phyloP scores from a whole-genome alignment of 2,888 invertebrate species.

The Drosophila atripex region DNA sequence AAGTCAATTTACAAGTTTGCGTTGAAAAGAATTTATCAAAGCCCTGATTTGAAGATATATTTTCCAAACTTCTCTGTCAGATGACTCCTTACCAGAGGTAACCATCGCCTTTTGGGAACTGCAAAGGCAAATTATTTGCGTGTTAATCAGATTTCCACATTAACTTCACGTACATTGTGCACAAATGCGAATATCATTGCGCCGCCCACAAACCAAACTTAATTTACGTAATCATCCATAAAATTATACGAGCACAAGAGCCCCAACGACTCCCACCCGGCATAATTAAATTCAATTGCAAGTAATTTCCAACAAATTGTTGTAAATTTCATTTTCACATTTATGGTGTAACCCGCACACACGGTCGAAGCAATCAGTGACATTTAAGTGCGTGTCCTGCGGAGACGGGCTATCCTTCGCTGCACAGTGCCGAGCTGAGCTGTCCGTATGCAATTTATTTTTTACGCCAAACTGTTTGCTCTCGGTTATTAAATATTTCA shows the following conservation, averaged over 20 bases:
- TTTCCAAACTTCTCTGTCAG: too few species aligned
- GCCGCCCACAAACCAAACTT: constrained; percentile 43
- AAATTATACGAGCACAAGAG: constrained; percentile 31
- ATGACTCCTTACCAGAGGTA: neutral
- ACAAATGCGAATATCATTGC: constrained; percentile 13
- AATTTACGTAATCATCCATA: constrained; percentile 55
- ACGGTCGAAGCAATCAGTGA: constrained; percentile 36
- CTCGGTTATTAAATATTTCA: constrained; percentile 64
- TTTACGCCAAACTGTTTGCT: constrained; percentile 53
- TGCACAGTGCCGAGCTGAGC: constrained; percentile 10
- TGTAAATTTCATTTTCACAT: constrained; percentile 63
- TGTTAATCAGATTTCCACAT: constrained; percentile 29
- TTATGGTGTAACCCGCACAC: constrained; percentile 32
- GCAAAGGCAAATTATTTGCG: constrained; percentile 6
- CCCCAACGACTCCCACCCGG: constrained; percentile 24
- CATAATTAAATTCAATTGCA: constrained; percentile 69
- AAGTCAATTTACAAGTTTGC: constrained; percentile 16
- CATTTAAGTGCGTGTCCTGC: constrained; percentile 43
- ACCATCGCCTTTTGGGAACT: neutral
- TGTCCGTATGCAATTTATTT: constrained; percentile 49
- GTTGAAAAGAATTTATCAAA: neutral
- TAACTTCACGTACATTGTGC: neutral
- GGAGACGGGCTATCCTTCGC: neutral
- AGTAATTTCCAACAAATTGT: constrained; percentile 62
- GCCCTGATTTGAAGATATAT: too few species aligned